These are phyloP conservation scores for Chymomyza caudatula DNA, from an alignment of 2,888 invertebrate genomes.

Conservation along the genomic window DNA sequence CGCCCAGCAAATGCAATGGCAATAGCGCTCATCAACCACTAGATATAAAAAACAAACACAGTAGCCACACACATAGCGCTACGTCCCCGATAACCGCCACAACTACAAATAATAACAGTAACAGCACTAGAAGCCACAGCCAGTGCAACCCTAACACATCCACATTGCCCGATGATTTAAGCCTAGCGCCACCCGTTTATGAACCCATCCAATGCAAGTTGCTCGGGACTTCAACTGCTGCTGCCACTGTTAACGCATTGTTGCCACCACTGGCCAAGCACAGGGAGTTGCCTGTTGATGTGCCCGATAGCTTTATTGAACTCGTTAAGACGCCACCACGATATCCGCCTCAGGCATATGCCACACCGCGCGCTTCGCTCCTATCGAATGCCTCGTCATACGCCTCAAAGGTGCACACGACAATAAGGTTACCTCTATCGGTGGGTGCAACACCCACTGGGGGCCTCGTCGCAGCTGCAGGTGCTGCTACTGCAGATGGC, in stretches of 20 bases:
- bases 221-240: conserved; percentile 1
- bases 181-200: conserved; percentile 75
- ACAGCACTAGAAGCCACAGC: conserved; percentile 27
- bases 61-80: conserved; percentile 31
- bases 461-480: neutral
- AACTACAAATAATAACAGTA: conserved; percentile 18
- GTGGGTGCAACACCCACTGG: conserved; percentile 22
- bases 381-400: conserved; percentile 69
- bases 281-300: conserved; percentile 90
- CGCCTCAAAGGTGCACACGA: conserved; percentile 66
- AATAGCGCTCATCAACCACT: conserved; percentile 28
- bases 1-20: conserved; percentile 19
- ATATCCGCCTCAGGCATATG: conserved; percentile 81
- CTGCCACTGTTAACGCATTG: conserved; percentile 15
- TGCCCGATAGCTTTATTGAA: conserved; percentile 92
- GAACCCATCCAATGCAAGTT: conserved; percentile 44
- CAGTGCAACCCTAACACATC: no score
- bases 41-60: conserved; percentile 41
- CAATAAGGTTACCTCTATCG: conserved; percentile 38
- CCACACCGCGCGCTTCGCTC: conserved; percentile 75
- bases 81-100: neutral
- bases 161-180: conserved; percentile 58
- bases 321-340: conserved; percentile 87
- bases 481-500: conserved; percentile 1
- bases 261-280: conserved; percentile 67